Evolutionary conservation across 2,113 vertebrate genomes (phyloP), one percentile per base, ranked within the genome.

Genomic region (Hydrochoerus hydrochaeris): DNA sequence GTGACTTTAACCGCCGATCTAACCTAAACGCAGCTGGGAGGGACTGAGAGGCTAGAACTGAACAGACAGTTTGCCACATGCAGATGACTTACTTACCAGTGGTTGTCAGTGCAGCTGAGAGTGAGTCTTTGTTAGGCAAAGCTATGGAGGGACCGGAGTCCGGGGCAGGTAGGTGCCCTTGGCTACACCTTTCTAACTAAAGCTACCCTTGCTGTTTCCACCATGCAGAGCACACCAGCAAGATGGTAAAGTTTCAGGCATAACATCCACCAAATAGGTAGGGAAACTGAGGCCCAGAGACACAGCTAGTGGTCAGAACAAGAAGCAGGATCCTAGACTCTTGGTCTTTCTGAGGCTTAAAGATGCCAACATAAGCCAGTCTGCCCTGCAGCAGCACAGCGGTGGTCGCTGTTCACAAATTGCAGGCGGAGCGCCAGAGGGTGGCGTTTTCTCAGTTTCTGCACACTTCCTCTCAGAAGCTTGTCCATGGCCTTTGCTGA

Each of bases 1-100:
- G 58, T 91, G 89, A 78, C 86, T 54, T 95, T 67, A 93, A 82
- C 57, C 83, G 87, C 73, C 75, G 35, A 54, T 95, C 75, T 89
- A 32, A 73, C 57, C 17, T 0, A 87, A 41, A 67, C 5, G 8
- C 91, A 62, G 77, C 80, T 28, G 62, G 83, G 3, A 52, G 32
- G 95, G 96, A 96, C 73, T 95, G 86, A 96, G 87, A 63, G 63
- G 11, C 78, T 28, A 3, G 26, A 49, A 60, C 11, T 30, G 80
- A 88, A 73, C 69, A 90, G 46, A 90, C 78, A 94, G 35, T 80
- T 65, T 38, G 57, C 63, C 17, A 2, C 1, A 5, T 0, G 22
- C 35, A 85, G 71, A 38, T 65, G 96, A 94, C 81, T 87, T n/a
- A 46, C 12, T 83, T 24, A 20, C 57, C 20, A 12, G 60, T 7